Conservation (phyloP, 2,888 invertebrate species). For the Prosopocoilus inquinatus region DNA sequence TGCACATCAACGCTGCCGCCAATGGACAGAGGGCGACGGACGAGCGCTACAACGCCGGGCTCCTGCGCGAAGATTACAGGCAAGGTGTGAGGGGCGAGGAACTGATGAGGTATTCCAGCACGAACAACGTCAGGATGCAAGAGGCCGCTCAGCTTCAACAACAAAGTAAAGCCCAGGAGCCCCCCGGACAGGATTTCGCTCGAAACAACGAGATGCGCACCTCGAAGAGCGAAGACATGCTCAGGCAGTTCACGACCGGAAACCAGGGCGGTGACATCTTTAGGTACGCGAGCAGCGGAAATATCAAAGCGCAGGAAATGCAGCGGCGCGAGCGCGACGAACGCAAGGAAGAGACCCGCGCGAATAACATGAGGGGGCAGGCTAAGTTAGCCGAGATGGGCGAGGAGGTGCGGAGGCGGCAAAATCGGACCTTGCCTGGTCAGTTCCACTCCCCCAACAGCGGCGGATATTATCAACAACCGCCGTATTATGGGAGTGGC, state of each 20-base stretch:
- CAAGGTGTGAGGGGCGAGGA: slow-evolving; percentile 41
- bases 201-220: slow-evolving; percentile 42
- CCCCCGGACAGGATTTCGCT: slow-evolving; percentile 32
- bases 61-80: slow-evolving; percentile 44
- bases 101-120: slow-evolving; percentile 44
- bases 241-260: slow-evolving; percentile 34
- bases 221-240: slow-evolving; percentile 47
- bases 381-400: slow-evolving; percentile 79
- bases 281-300: slow-evolving; percentile 48
- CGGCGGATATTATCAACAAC: slow-evolving; percentile 44
- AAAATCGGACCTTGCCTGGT: slow-evolving; percentile 47
- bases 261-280: slow-evolving; percentile 35
- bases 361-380: slow-evolving; percentile 46
- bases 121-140: slow-evolving; percentile 39
- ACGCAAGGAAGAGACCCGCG: slow-evolving; percentile 20
- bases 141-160: slow-evolving; percentile 38
- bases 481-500: slow-evolving; percentile 31
- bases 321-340: slow-evolving; percentile 25
- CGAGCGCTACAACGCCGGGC: slow-evolving; percentile 38
- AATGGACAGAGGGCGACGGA: slow-evolving; percentile 36
- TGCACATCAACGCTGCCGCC: slow-evolving; percentile 39
- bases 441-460: slow-evolving; percentile 32
- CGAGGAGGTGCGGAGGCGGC: slow-evolving; percentile 70
- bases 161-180: slow-evolving; percentile 14
- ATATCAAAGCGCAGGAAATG: slow-evolving; percentile 42